Conservation (phyloP, 2,113 vertebrate species). For the Sapajus apella region DNA sequence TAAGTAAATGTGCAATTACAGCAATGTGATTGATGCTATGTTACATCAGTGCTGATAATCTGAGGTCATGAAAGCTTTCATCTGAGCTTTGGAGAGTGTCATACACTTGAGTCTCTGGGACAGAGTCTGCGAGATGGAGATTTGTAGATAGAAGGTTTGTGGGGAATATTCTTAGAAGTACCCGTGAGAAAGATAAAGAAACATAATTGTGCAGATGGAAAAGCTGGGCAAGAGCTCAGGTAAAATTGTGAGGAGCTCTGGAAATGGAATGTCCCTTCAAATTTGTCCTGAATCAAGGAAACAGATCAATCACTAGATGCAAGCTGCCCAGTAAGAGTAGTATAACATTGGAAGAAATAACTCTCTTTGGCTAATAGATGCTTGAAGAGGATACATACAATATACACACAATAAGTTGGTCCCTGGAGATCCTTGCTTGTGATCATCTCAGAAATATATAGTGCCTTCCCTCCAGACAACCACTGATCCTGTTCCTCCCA, state of each 20-base stretch:
- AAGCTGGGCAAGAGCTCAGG: background rate
- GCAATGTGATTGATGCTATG: background rate
- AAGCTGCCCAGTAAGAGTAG: background rate
- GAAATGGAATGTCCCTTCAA: background rate
- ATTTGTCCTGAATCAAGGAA: background rate
- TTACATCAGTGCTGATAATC: conserved; percentile 3
- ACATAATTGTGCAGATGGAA: background rate
- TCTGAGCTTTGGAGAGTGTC: background rate
- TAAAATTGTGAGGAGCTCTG: background rate
- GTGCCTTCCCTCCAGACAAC: background rate
- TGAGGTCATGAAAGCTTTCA: background rate
- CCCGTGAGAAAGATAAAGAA: background rate
- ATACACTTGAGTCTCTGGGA: background rate
- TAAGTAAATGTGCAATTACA: conserved; percentile 13
- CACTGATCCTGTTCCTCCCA: background rate
- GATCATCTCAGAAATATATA: conserved; percentile 34
- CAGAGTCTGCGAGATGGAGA: background rate
- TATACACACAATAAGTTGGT: background rate
- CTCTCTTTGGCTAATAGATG: background rate
- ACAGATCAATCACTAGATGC: background rate
- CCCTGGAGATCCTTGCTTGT: background rate
- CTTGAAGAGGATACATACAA: background rate
- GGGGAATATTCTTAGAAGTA: background rate
- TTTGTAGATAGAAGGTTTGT: background rate
- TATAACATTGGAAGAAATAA: background rate